Evolutionary conservation across 2,888 invertebrate species (phyloP).

Genomic region (Heliconius ismenius): DNA sequence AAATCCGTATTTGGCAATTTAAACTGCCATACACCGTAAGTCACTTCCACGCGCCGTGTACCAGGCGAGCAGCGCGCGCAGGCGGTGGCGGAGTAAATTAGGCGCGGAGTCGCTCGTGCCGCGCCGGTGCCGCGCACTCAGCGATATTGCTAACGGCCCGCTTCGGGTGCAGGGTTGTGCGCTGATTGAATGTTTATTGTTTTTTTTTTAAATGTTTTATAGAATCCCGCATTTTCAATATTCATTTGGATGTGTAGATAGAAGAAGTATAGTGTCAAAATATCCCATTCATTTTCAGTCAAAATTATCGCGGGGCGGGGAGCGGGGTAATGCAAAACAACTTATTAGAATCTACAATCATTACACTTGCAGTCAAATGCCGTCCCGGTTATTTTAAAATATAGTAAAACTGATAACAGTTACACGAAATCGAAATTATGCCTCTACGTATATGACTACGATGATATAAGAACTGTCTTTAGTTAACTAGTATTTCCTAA

Average conservation of each 20-base stretch:
- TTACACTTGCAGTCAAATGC: too few relatives aligned
- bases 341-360: too few relatives aligned
- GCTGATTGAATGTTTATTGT: background rate
- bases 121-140: conserved; percentile 65
- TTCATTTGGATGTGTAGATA: background rate
- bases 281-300: background rate
- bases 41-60: conserved; percentile 44
- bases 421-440: too few relatives aligned
- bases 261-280: background rate
- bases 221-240: background rate
- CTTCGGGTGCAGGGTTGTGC: conserved; percentile 50
- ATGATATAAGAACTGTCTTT: too few relatives aligned
- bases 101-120: conserved; percentile 52
- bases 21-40: conserved; percentile 37
- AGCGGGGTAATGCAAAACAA: background rate
- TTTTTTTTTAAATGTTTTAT: background rate
- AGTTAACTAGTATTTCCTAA: too few relatives aligned
- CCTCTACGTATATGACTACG: too few relatives aligned
- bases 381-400: too few relatives aligned
- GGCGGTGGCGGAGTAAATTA: conserved; percentile 65
- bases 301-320: background rate
- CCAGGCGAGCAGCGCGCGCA: conserved; percentile 53
- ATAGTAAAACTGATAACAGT: too few relatives aligned
- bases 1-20: background rate
- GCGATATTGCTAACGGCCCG: conserved; percentile 79